Base-by-base conservation (phyloP, 2,888 invertebrate species). In the Caenorhabditis plicata region DNA sequence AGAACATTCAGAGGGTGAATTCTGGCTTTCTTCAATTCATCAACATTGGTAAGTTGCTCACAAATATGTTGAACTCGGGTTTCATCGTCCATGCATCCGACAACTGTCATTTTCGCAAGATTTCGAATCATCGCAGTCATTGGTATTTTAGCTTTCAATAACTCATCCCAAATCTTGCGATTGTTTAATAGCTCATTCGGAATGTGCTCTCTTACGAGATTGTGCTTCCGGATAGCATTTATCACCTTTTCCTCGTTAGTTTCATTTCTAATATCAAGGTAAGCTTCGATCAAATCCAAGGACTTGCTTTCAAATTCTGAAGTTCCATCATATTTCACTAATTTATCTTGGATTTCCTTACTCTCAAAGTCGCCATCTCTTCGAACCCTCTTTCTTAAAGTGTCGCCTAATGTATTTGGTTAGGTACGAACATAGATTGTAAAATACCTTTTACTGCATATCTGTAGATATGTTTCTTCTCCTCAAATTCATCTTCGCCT, bases 181-280 rank as follows among this genome's bases (percentile, higher is more conserved):
- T 64, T 66, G 53, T 87, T 88, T 38, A 88, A 82, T 57, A 88
- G 82, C 73, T 85, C 85, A 5, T 87, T 86, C 47, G 88, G 88
- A n/a, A 89, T 85, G 80, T 88, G 88, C 70, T 88, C 87, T 32
- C 88, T 82, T 8, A 85, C 86, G 41, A 88, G 86, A 41, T 66
- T 57, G 33, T 66, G 47, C 11, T 55, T 49, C 42, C 58, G 52
- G 41, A 73, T 65, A 4, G 64, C 63, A 9, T 40, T 55, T 13
- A 51, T 61, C 19, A 68, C 19, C 4, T 48, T 44, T 29, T 53
- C 53, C 29, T 56, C 71, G 19, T 57, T 55, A 19, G 49, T 45
- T 26, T 66, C 61, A 27, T 54, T 33, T 33, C 63, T 65, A 42
- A 75, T 31, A n/a, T 54, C 42, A 13, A 54, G 27, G 43, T 67